A percentile compares a stretch with the other conserved stretches of the same genome.
These are phyloP conservation scores for Sturmia bella DNA, from an alignment of 2,888 invertebrate species.

Conservation along the genomic window DNA sequence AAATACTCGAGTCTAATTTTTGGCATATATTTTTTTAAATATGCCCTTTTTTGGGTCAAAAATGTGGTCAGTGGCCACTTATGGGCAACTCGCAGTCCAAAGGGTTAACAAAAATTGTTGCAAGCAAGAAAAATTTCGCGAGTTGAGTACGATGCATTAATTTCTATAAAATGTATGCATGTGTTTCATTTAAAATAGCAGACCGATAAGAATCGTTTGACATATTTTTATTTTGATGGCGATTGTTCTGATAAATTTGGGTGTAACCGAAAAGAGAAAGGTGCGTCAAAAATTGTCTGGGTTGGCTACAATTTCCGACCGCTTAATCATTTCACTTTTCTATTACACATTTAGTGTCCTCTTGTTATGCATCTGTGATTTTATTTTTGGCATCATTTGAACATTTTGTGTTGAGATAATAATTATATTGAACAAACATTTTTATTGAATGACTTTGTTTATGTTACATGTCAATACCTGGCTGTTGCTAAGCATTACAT, in stretches of 20 bases:
- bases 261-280: conserved; percentile 48
- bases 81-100: too few relatives aligned
- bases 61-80: too few relatives aligned
- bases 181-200: conserved; percentile 1
- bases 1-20: too few relatives aligned
- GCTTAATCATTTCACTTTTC: conserved; percentile 28
- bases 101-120: not conserved
- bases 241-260: conserved; percentile 26
- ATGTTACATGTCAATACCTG: conserved; percentile 1
- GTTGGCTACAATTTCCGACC: conserved; percentile 45
- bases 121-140: conserved; percentile 7
- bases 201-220: conserved; percentile 29
- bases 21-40: too few relatives aligned
- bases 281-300: conserved; percentile 56
- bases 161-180: conserved; percentile 25
- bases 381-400: conserved; percentile 47
- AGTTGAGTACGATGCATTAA: conserved; percentile 48
- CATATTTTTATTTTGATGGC: conserved; percentile 43
- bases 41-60: too few relatives aligned
- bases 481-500: not conserved
- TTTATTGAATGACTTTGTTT: conserved; percentile 34
- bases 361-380: conserved; percentile 60
- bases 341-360: conserved; percentile 15
- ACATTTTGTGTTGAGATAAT: not conserved
- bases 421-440: conserved; percentile 23